These are phyloP conservation scores for Euura saliciscinereae DNA, from an alignment of 1,140 invertebrate genomes.

Conservation along the genomic window DNA sequence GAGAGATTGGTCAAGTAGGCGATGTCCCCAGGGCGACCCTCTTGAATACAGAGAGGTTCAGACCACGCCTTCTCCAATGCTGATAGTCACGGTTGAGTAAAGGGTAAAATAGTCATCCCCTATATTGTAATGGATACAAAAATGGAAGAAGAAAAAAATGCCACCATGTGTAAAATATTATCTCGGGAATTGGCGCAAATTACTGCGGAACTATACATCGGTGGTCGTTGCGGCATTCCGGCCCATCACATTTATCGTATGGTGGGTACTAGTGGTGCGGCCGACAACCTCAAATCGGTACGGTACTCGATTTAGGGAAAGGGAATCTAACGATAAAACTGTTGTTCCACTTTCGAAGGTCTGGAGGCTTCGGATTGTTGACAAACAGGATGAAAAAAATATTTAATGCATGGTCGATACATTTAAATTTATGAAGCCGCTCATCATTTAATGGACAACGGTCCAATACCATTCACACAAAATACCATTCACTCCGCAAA, in stretches of 20 bases:
- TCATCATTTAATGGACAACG: too few relatives aligned
- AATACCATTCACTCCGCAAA: too few relatives aligned
- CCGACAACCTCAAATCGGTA: too few relatives aligned
- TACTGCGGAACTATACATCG: neutral
- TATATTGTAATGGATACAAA: neutral
- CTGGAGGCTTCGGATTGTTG: too few relatives aligned
- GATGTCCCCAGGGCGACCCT: neutral
- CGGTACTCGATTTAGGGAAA: too few relatives aligned
- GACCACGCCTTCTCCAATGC: neutral
- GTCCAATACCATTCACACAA: too few relatives aligned
- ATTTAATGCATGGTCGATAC: too few relatives aligned
- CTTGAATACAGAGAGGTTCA: neutral
- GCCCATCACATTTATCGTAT: neutral
- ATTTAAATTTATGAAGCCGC: too few relatives aligned
- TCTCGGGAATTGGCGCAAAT: neutral
- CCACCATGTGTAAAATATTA: neutral
- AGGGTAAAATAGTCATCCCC: neutral
- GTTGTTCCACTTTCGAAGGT: too few relatives aligned
- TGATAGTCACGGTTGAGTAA: neutral
- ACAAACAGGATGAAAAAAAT: too few relatives aligned
- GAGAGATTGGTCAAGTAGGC: neutral
- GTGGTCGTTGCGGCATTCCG: slow-evolving; percentile 1
- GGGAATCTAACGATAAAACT: too few relatives aligned
- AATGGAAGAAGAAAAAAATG: neutral
- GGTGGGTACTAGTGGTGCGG: too few relatives aligned